Evolutionary conservation across 2,113 vertebrate species (phyloP), one percentile per base, ranked within the genome.

Genomic region (Erythrolamprus reginae): DNA sequence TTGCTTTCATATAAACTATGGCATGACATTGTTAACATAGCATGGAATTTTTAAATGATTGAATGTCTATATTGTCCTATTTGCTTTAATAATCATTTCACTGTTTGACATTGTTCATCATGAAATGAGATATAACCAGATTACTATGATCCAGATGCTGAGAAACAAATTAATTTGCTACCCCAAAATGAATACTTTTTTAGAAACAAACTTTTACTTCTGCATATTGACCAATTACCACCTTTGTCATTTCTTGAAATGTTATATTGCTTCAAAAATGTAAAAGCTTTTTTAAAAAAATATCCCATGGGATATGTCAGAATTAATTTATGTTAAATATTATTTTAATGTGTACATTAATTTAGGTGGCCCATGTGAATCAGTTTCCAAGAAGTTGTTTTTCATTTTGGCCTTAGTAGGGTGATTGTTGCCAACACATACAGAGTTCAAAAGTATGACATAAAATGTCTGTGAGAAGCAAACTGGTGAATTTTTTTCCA

Each of bases 41-140:
- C 92, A 52, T 4, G 82, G 88, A 33, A 58, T 90, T 85, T 86
- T 70, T n/a, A 23, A 33, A 84, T 92, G 90, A 42, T 38, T 93
- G 88, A 21, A 84, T 92, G 28, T 92, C 89, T 94, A 94, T 70
- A 55, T 84, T 91, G 6, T 0, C 83, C 55, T 85, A 90, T 91
- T 88, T 93, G 28, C 50, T 91, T 92, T 93, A 93, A 92, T 90
- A 93, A 77, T 45, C n/a, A 84, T 87, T 93, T 89, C 89, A 92
- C 91, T 56, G 1, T 92, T 91, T 92, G 85, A 86, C 21, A 0
- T 85, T 89, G 51, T 89, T 91, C 1, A 1, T 2, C 86, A 87
- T 93, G 90, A 91, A 91, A 70, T 93, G 94, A 88, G 90, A 84
- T 84, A 28, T 92, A 53, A 90, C 87, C 82, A 12, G 28, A 21